Evolutionary conservation across 2,797 vertebrate genomes (phyloP).

Genomic region (Poecilia wingei): DNA sequence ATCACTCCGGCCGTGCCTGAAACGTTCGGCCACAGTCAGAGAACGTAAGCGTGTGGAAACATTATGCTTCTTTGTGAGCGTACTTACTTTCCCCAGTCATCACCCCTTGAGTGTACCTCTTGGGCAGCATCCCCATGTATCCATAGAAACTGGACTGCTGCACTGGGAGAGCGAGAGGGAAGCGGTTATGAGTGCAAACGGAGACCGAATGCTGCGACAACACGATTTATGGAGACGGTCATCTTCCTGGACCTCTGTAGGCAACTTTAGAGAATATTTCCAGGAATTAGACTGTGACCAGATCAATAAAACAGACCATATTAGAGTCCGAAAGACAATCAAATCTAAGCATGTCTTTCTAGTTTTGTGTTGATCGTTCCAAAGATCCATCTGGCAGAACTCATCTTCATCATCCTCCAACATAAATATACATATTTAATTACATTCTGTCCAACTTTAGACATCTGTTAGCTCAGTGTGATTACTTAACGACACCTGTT

Average conservation of each 20-base stretch:
- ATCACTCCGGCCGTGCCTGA: constrained; percentile 95
- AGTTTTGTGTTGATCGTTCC: neutral
- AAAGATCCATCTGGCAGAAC: neutral
- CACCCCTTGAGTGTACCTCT: constrained; percentile 97
- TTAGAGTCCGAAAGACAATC: neutral
- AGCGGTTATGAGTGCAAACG: constrained; percentile 48
- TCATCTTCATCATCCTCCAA: neutral
- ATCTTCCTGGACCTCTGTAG: constrained; percentile 17
- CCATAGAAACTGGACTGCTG: constrained; percentile 99
- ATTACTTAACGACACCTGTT: neutral
- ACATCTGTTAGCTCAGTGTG: neutral
- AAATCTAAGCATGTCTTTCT: neutral
- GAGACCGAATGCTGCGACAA: constrained; percentile 23
- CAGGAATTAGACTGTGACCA: constrained; percentile 46
- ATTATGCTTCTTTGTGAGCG: constrained; percentile 7
- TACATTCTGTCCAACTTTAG: neutral
- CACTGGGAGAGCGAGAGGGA: constrained; percentile 81
- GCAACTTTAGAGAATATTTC: constrained; percentile 14
- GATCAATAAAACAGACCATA: neutral
- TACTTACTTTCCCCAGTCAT: constrained; percentile 98
- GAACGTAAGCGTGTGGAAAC: constrained; percentile 1
- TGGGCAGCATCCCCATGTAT: constrained; percentile 98
- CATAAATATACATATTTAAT: neutral
- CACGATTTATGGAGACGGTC: constrained; percentile 35
- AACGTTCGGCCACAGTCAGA: neutral